Percentiles rank a stretch among this genome's conserved stretches.
phyloP scores from a whole-genome alignment of 1,140 invertebrate species.

The Episyrphus balteatus region DNA sequence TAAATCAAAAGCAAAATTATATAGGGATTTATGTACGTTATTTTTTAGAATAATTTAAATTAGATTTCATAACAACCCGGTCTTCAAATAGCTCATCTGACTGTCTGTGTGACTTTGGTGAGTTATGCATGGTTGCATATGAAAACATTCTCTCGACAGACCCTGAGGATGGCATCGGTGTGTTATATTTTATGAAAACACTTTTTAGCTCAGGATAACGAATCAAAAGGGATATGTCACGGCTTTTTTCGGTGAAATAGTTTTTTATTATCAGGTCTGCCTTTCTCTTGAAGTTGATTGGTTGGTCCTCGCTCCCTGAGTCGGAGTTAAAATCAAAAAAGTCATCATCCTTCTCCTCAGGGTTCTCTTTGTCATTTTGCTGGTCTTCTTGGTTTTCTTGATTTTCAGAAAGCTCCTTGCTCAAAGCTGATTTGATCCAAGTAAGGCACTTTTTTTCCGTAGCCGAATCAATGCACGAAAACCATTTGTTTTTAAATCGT shows the following conservation, averaged over 20 bases:
- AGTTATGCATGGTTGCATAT: conserved; percentile 18
- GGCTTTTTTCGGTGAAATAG: background rate
- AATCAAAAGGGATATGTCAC: background rate
- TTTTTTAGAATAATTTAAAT: conserved; percentile 1
- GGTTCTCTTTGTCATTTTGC: background rate
- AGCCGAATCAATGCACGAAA: too few species aligned
- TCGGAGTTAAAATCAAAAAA: background rate
- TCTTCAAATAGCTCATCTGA: conserved; percentile 3
- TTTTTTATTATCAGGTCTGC: background rate
- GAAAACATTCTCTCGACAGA: conserved; percentile 23
- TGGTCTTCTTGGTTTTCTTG: background rate
- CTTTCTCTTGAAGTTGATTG: background rate
- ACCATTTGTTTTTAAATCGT: too few species aligned
- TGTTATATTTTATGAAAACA: conserved; percentile 22
- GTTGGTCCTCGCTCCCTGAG: background rate
- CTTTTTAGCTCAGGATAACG: conserved; percentile 11
- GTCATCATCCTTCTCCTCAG: background rate
- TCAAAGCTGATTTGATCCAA: background rate
- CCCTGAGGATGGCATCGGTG: conserved; percentile 20
- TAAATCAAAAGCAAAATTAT: too few species aligned
- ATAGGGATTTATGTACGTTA: too few species aligned
- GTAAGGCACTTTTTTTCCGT: background rate
- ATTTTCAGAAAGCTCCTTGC: background rate
- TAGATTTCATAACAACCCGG: conserved; percentile 8
- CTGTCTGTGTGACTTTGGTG: conserved; percentile 12